Evolutionary conservation across 2,113 vertebrate species (phyloP).

Genomic region (Ptilonorhynchus violaceus): DNA sequence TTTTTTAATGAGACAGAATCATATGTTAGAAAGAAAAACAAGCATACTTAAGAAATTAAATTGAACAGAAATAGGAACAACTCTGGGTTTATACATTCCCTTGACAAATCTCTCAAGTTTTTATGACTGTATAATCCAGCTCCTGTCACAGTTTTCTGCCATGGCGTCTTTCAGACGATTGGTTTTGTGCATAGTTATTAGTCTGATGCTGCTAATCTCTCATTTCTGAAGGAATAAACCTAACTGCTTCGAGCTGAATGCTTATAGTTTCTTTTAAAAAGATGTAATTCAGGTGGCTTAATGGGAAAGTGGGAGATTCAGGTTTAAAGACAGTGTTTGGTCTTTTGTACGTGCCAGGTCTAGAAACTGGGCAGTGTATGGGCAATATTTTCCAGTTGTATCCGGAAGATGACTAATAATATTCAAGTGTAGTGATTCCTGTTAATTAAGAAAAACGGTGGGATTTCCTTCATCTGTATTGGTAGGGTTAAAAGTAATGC

Average conservation of each 20-base stretch:
- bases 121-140: slow-evolving; percentile 52
- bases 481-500: neutral
- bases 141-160: slow-evolving; percentile 38
- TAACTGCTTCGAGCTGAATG: neutral
- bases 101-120: slow-evolving; percentile 31
- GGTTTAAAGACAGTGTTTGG: neutral
- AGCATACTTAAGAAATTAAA: slow-evolving; percentile 47
- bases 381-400: neutral
- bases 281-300: neutral
- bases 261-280: neutral
- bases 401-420: neutral
- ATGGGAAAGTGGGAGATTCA: neutral
- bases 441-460: neutral
- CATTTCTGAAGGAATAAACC: slow-evolving; percentile 44
- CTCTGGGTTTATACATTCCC: slow-evolving; percentile 11
- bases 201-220: slow-evolving; percentile 41
- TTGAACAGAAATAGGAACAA: slow-evolving; percentile 47
- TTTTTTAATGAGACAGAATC: slow-evolving; percentile 48
- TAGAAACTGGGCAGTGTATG: neutral
- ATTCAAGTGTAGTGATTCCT: neutral
- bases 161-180: slow-evolving; percentile 29
- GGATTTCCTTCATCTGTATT: neutral
- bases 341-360: neutral
- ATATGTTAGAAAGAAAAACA: slow-evolving; percentile 41
- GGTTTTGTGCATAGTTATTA: slow-evolving; percentile 54